Base-by-base conservation (phyloP, 2,888 invertebrate genomes). In the Agrotis ipsilon region DNA sequence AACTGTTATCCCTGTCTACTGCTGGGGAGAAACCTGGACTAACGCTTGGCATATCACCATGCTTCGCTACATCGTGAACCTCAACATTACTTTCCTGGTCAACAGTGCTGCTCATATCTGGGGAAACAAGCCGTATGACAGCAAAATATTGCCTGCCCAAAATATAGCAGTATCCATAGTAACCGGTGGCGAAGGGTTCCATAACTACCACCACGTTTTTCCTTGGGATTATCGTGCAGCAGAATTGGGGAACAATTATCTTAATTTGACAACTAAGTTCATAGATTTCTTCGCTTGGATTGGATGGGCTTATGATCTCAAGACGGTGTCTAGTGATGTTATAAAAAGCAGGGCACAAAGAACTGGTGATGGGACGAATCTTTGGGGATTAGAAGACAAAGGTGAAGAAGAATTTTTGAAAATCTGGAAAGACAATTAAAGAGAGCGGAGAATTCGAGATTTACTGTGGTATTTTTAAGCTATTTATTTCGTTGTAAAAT, bases 41-140 rank as follows among this genome's bases (percentile, higher is more conserved):
- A 39, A 39, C 78, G 90, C 96, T 2, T 96, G 93, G 93, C 93
- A 94, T 72, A 84, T 94, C 7, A 89, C 88, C 9, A 93, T 96
- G 63, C 86, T 97, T 11, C 94, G 97, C 48, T 97, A 97, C 87
- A 90, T 94, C 18, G 82, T 96, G 61, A 96, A 95, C 9, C 94
- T 97, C n/a, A 97, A 98, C 87, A 93, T 94, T 72, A 97, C 97
- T 0, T 97, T 97, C 96, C 90, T 97, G 18, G 97, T 97, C 2
- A 97, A 97, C 92, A 97, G 97, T 80, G 96, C 95, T 4, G 97
- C 97, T n/a, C 97, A 97, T 87, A 86, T 92, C 45, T 96, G 92
- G 91, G 96, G 39, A 39, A 11, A 39, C 39, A 39, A 39, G 2
- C 39, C 39, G 1, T 39, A 39, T 39, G 39, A 39, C 39, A 11